Evolutionary conservation across 2,888 invertebrate genomes (phyloP), one percentile per base, ranked within the genome.

Genomic region (Scaptomyza parva): DNA sequence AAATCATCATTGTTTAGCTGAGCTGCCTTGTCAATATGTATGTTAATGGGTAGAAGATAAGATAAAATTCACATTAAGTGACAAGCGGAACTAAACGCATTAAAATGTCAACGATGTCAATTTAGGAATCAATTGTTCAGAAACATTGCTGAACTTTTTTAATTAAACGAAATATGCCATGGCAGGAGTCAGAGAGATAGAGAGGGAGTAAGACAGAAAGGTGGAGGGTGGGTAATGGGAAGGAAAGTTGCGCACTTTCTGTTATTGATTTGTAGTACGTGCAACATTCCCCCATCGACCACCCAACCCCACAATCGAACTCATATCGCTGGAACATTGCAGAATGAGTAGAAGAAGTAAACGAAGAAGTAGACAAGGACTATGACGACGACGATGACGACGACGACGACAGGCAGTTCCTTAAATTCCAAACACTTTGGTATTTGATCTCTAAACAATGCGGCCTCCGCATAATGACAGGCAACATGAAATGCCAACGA

Each of bases 401-500:
- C 7, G 14, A 37, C 18, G 37, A 37, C 17, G 17, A 17, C 64
- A 61, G 67, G 51, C 55, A 68, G 70, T 68, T 71, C 70, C 68
- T 69, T 59, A 73, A 85, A 84, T 84, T 73, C 84, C 84, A 85
- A 84, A 76, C 86, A 85, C 77, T 73, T 80, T 66, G 84, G 87
- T 69, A 84, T 84, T 78, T 79, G 71, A 82, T 85, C 79, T 78
- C 83, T 62, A 82, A 87, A 82, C 86, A 84, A 84, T 87, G 87
- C 70, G 66, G 66, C 67, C 48, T 66, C 67, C 69, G 63, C 79
- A 78, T 75, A 78, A 73, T 78, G 87, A 85, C 78, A 85, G 85
- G 78, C 81, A 63, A 45, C 73, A 62, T 48, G 43, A 75, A 86
- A 86, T 82, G 77, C 80, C 72, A 72, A 54, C 63, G 59, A 77